Evolutionary conservation across 2,888 invertebrate genomes (phyloP).

Genomic region (Thalpophila matura): DNA sequence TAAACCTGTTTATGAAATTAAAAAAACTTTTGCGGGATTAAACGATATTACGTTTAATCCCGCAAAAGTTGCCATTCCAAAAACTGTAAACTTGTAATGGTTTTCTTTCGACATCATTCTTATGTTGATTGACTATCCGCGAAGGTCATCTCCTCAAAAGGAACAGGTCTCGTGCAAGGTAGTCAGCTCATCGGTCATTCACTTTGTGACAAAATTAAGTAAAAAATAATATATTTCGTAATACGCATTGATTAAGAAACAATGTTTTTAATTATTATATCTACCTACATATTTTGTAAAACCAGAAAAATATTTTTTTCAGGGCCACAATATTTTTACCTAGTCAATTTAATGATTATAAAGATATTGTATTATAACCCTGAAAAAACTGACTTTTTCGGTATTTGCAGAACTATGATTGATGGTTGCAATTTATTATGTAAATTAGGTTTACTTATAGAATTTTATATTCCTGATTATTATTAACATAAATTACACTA

Average conservation of each 20-base stretch:
- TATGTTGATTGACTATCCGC: slow-evolving; percentile 38
- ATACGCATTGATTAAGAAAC: too few species aligned
- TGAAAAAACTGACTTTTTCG: slow-evolving; percentile 25
- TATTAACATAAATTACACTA: slow-evolving; percentile 3
- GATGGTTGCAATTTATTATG: not conserved
- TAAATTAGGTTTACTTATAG: not conserved
- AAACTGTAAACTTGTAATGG: slow-evolving; percentile 28
- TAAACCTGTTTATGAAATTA: slow-evolving; percentile 26
- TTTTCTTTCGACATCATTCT: slow-evolving; percentile 49
- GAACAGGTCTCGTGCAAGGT: slow-evolving; percentile 45
- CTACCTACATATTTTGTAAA: too few species aligned
- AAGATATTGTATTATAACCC: not conserved
- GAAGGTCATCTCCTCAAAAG: slow-evolving; percentile 45
- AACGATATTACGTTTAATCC: slow-evolving; percentile 9
- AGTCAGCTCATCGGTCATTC: slow-evolving; percentile 54
- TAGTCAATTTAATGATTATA: too few species aligned
- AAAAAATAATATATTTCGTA: too few species aligned
- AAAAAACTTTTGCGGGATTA: too few species aligned
- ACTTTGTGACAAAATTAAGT: slow-evolving; percentile 44
- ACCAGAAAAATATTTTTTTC: too few species aligned
- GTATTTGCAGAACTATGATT: slow-evolving; percentile 18
- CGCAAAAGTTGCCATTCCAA: slow-evolving; percentile 26
- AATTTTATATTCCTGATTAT: slow-evolving; percentile 14
- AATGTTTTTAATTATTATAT: too few species aligned
- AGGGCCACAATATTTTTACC: too few species aligned